Conservation (phyloP, 2,113 vertebrate genomes). For the Phainopepla nitens region DNA sequence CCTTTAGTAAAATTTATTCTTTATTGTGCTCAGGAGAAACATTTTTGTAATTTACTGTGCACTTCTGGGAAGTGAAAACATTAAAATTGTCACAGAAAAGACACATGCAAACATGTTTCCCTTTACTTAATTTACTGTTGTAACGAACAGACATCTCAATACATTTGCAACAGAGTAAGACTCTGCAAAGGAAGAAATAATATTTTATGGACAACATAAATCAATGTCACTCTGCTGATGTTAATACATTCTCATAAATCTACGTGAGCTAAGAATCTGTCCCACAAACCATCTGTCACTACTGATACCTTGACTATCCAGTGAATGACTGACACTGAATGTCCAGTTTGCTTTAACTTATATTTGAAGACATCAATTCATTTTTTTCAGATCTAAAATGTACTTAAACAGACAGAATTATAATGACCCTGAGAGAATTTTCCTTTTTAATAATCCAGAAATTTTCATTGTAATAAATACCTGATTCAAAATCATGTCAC, state of each 20-base stretch:
- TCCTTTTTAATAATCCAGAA: not conserved
- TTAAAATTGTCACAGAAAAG: slow-evolving; percentile 44
- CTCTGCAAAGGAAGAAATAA: not conserved
- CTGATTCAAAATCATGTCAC: not conserved
- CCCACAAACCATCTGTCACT: not conserved
- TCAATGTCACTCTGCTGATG: not conserved
- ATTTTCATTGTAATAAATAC: not conserved
- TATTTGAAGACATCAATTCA: not conserved
- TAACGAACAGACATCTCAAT: not conserved
- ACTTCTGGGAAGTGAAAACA: slow-evolving; percentile 51
- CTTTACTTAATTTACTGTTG: not conserved
- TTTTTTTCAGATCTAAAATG: not conserved
- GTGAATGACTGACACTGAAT: not conserved
- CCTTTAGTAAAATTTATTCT: slow-evolving; percentile 55
- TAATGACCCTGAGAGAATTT: not conserved
- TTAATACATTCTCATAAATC: not conserved
- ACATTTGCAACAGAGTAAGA: not conserved
- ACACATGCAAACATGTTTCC: slow-evolving; percentile 4
- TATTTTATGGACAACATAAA: not conserved
- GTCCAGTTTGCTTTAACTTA: not conserved
- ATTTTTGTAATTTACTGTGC: slow-evolving; percentile 61
- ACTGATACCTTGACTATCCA: not conserved
- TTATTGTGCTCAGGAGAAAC: slow-evolving; percentile 57
- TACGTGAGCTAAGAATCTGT: not conserved
- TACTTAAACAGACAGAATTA: not conserved